Evolutionary conservation across 2,113 vertebrate species (phyloP), one percentile per base, ranked within the genome.

Genomic region (Centropus bengalensis): DNA sequence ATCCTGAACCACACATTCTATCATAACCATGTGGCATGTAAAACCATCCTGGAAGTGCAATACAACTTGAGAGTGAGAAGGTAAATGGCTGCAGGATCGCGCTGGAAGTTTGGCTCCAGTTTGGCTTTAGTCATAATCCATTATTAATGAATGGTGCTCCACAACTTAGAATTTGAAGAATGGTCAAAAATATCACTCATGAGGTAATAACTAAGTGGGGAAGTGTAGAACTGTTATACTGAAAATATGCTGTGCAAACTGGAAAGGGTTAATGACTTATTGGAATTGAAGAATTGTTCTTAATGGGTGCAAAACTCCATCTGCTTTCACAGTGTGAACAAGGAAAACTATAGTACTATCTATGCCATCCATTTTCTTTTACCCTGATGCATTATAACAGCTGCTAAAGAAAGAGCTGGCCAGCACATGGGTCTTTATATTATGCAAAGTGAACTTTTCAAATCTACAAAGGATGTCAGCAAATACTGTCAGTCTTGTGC

Each of bases 391-490:
- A 64, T 86, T 81, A 86, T 76, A 95, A 94, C 68, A 90, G 21
- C 47, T 73, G 71, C 88, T 88, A 71, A 94, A 96, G 78, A 92
- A 95, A 94, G 89, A 88, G 78, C 71, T 88, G 91, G 56, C 68
- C 76, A 70, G 49, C 44, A 64, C 79, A 77, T 38, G 27, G 36
- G 40, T 95, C 93, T 78, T 62, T 91, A 12, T 74, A 75, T 88
- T 91, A 95, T 58, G 64, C 82, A 94, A 82, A 90, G 82, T 78
- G 94, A 96, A 93, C 79, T 95, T 95, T 90, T 91, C 90, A 93
- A 94, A 88, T 79, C 58, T 22, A n/a, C 54, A 68, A 90, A 88
- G 64, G 76, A 66, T 94, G 91, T 88, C 82, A 88, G 79, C 71
- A 88, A 82, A 96, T 86, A 60, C 44, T 93, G 79, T 93, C 88